Base-by-base conservation (phyloP, 2,888 invertebrate genomes). In the Drosophila bunnanda region DNA sequence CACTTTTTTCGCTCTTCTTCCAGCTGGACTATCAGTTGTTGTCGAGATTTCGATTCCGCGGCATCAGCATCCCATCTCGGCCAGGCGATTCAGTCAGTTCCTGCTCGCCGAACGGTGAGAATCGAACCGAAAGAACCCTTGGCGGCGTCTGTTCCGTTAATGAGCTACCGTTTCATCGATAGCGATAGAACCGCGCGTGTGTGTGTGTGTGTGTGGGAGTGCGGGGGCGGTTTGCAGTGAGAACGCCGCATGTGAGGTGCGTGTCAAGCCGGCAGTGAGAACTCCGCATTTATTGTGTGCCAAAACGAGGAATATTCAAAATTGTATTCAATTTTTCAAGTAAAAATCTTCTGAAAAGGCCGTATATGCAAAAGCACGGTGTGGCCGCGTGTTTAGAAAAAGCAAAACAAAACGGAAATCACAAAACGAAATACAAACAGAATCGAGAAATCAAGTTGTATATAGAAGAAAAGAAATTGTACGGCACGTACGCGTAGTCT, bases 21-120 rank as follows among this genome's bases (percentile, higher is more conserved):
- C 44, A 34, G 53, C 43, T 70, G 67, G 80, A 89, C 88, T 89
- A 85, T 85, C 85, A 85, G 85, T 85, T 84, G 82, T 81, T 83
- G 83, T 77, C 60, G 77, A 84, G 83, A 87, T 87, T 83, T 77
- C 75, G 73, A 89, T 70, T 83, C 78, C 43, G 78, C 72, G 72
- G 89, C 81, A 70, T 41, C 72, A 84, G 70, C 74, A 64, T 78
- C 78, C 59, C 50, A 59, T 66, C 59, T 28, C 55, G 48, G 68
- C 67, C 61, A 72, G 48, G 54, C 57, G 55, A 39, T 79, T 85
- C 75, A 88, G 89, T 84, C 86, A 85, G 85, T 85, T 85, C 85
- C 85, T 85, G 89, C 79, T 70, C 83, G 88, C 72, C 86, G 78
- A 74, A 65, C 78, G 82, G 89, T 88, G 88, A 76, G 69, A 79